Base-by-base conservation (phyloP, 2,888 invertebrate genomes). In the Aphodius sticticus region DNA sequence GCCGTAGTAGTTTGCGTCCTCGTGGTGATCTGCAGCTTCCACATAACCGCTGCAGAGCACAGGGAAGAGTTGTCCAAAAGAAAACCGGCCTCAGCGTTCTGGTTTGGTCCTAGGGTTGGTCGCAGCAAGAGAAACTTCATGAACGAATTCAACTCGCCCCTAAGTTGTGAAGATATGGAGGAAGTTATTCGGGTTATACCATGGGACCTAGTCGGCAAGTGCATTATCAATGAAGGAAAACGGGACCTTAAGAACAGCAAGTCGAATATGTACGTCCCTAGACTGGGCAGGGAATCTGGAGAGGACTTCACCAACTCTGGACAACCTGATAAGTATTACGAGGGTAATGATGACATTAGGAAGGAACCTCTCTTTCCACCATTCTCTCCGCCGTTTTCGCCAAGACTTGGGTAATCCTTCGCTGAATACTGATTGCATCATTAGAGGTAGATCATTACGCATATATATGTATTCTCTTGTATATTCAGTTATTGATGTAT, bases 301-400 rank as follows among this genome's bases (percentile, higher is more conserved):
- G 78, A 80, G 53, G 80, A 80, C 70, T 78, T 80, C 70, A 69
- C 76, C 7, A 80, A 26, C 16, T 35, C 69, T 12, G 70, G 70
- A 36, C 77, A 26, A 37, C 26, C 53, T 69, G 76, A 78, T 53
- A 78, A 80, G 16, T 80, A 69, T 53, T 69, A 72, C 16, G 79
- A 79, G 37, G 77, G 77, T 37, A 72, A 71, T 36, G 38, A 76
- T 14, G 79, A 77, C 16, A 53, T 69, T 15, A 76, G 76, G n/a
- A 71, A 77, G 16, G 79, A 79, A 72, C 36, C 53, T 36, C 36
- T 79, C 37, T 53, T 53, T 53, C 69, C 79, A 6, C 76, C 78
- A 16, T 77, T 75, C 77, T 78, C 80, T n/a, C 80, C 80, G 6
- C 80, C 80, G 35, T 80, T 78, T 78, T 74, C 78, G n/a, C 80